Percentiles rank a stretch among this genome's conserved stretches.
Conservation (phyloP, 2,888 invertebrate species). For the Athetis lepigone region DNA sequence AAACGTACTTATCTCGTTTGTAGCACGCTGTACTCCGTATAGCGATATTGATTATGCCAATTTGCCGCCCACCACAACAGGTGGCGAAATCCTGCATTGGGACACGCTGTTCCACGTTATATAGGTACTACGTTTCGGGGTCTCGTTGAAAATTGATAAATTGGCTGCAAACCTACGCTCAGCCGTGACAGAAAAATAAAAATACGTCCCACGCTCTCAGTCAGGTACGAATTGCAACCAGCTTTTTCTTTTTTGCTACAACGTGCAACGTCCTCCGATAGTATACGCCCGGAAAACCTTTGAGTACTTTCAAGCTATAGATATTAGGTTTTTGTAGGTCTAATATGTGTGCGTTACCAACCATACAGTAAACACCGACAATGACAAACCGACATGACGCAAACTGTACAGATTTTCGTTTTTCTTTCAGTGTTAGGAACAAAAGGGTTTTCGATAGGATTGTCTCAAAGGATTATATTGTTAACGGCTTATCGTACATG, state of each 20-base stretch:
- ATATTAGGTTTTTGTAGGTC: too few relatives aligned
- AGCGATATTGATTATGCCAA: conserved; percentile 41
- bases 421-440: not conserved
- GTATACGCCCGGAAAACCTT: too few relatives aligned
- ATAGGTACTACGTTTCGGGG: conserved; percentile 1
- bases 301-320: too few relatives aligned
- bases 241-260: conserved; percentile 6
- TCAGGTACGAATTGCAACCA: not conserved
- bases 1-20: conserved; percentile 1
- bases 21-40: conserved; percentile 5
- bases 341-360: not conserved
- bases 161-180: conserved; percentile 11
- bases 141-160: conserved; percentile 11
- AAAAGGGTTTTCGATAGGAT: not conserved
- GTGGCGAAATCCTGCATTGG: conserved; percentile 31
- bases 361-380: not conserved
- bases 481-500: not conserved
- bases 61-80: conserved; percentile 40
- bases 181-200: conserved; percentile 17
- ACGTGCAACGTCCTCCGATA: too few relatives aligned
- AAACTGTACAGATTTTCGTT: conserved; percentile 7
- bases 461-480: not conserved
- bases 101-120: conserved; percentile 4
- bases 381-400: not conserved
- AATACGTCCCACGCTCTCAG: not conserved